These are phyloP conservation scores for Lordiphosa collinella DNA, from an alignment of 1,140 invertebrate genomes.

Conservation along the genomic window DNA sequence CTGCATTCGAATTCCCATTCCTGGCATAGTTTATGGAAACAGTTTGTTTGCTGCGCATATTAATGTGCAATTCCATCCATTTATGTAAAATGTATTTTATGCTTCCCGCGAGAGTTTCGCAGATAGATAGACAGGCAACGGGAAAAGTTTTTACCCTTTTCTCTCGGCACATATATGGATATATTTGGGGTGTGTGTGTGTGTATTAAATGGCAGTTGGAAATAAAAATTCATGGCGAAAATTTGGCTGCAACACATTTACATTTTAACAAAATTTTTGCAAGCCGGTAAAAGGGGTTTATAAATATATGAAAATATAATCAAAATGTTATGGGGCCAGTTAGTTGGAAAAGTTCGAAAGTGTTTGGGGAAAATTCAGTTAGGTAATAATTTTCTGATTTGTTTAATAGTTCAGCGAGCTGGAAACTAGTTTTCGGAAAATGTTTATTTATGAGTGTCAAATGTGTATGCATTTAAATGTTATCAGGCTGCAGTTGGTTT, in stretches of 20 bases:
- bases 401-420: slow-evolving; percentile 23
- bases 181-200: not conserved
- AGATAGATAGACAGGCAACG: slow-evolving; percentile 28
- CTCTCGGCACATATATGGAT: not conserved
- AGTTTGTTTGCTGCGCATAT: slow-evolving; percentile 43
- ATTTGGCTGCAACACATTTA: slow-evolving; percentile 44
- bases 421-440: slow-evolving; percentile 5
- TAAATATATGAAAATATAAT: slow-evolving; percentile 53
- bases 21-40: slow-evolving; percentile 39
- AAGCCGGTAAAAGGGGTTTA: slow-evolving; percentile 32
- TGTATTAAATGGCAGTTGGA: slow-evolving; percentile 43
- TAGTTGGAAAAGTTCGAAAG: slow-evolving; percentile 10
- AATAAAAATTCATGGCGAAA: slow-evolving; percentile 52
- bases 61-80: slow-evolving; percentile 64
- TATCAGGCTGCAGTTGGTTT: too few relatives aligned
- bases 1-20: not conserved
- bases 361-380: slow-evolving; percentile 17
- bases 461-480: too few relatives aligned
- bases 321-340: slow-evolving; percentile 43
- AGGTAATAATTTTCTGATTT: slow-evolving; percentile 7
- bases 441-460: slow-evolving; percentile 3
- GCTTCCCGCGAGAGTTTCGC: slow-evolving; percentile 49
- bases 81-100: slow-evolving; percentile 73
- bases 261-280: slow-evolving; percentile 40
- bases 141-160: slow-evolving; percentile 11